These are phyloP conservation scores for Mermis nigrescens DNA, from an alignment of 2,888 invertebrate species.

Conservation along the genomic window DNA sequence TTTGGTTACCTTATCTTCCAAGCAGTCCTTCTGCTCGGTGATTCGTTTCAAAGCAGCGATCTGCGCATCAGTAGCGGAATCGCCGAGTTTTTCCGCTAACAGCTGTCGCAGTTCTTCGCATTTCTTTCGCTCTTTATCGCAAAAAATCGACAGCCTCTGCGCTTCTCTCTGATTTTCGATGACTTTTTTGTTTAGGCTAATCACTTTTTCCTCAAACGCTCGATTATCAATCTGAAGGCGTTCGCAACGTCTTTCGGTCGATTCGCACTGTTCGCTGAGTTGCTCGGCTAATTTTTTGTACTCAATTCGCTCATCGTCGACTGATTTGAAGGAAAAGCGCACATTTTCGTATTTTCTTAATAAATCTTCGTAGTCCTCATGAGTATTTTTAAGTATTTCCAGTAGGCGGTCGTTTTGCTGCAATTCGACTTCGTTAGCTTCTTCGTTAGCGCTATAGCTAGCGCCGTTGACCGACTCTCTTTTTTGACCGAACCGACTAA, in stretches of 20 bases:
- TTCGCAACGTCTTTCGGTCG: constrained; percentile 7
- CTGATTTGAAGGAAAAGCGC: not conserved
- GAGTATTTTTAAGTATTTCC: constrained; percentile 52
- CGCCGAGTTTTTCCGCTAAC: no score
- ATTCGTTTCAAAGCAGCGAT: no score
- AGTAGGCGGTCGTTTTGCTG: constrained; percentile 55
- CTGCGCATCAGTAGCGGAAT: no score
- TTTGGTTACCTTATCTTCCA: no score
- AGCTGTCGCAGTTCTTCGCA: constrained; percentile 51
- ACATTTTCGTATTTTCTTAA: constrained; percentile 7
- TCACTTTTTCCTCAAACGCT: constrained; percentile 4
- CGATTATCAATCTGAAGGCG: not conserved
- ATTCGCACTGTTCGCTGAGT: constrained; percentile 2
- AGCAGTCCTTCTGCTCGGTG: no score
- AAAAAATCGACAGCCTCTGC: constrained; percentile 1
- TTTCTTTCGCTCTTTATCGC: constrained; percentile 22
- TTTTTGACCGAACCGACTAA: no score
- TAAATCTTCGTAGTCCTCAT: constrained; percentile 14
- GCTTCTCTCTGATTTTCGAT: constrained; percentile 5
- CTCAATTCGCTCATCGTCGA: constrained; percentile 7
- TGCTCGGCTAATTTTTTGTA: constrained; percentile 1
- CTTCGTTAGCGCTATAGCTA: not conserved
- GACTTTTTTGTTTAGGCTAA: not conserved
- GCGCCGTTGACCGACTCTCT: not conserved
- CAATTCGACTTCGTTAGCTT: not conserved